These are phyloP conservation scores for Rousettus leschenaultii DNA, from an alignment of 2,113 vertebrate genomes.

Conservation along the genomic window DNA sequence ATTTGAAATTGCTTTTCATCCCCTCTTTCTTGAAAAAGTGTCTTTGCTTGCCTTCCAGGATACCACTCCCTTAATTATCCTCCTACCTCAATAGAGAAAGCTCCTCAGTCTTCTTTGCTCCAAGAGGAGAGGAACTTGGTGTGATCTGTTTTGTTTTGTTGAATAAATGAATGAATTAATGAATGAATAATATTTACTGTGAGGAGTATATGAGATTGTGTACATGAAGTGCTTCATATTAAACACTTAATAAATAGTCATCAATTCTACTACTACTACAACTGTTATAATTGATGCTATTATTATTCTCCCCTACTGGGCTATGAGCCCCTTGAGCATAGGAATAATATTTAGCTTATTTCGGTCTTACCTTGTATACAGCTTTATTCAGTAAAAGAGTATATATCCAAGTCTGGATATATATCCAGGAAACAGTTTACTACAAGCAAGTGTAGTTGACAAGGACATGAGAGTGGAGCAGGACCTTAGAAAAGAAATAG, in stretches of 20 bases:
- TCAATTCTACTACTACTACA: neutral
- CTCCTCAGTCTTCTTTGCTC: neutral
- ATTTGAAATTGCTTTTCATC: neutral
- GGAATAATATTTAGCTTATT: neutral
- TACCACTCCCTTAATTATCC: neutral
- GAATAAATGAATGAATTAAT: neutral
- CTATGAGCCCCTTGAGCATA: neutral
- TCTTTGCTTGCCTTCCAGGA: neutral
- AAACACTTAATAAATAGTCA: neutral
- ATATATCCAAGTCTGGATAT: neutral
- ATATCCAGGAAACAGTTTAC: neutral
- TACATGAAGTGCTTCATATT: neutral
- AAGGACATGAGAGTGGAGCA: neutral
- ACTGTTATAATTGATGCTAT: neutral
- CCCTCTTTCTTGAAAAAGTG: neutral
- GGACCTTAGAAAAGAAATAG: neutral
- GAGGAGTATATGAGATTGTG: neutral
- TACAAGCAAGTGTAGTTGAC: neutral
- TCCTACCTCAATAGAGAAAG: neutral
- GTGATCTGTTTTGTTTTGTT: constrained; percentile 1
- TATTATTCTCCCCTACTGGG: neutral
- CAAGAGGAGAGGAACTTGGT: neutral
- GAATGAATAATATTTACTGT: neutral
- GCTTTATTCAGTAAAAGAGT: neutral
- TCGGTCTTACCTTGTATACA: neutral